Evolutionary conservation across 2,113 vertebrate genomes (phyloP), one percentile per base, ranked within the genome.

Genomic region (Lagenorhynchus albirostris): DNA sequence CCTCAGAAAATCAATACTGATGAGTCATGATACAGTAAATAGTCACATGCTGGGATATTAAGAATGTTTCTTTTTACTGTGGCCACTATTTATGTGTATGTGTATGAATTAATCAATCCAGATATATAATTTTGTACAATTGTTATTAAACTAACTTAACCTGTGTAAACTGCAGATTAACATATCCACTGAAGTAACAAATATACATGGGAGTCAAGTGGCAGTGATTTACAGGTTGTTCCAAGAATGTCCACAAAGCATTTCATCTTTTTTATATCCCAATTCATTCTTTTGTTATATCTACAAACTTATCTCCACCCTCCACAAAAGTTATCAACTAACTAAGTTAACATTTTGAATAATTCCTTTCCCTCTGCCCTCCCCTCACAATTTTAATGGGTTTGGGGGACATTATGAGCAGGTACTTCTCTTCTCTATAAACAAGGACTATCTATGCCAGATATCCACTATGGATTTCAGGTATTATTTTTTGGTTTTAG

Each of bases 1-100:
- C 53, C 18, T 97, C 92, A 97, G 41, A 94, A 47, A 89, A 81
- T 67, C 58, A 94, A 95, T 60, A 71, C 36, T 95, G 47, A 76
- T 98, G n/a, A 94, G 90, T 91, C 36, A 97, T 96, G 80, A 96
- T 95, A 92, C 53, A 79, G 15, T 38, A 68, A 95, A 91, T 58
- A 80, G 38, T 65, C 23, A 94, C 13, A 76, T 88, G 71, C 25
- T 50, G 26, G 6, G 11, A 41, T 29, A 83, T 53, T 82, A 91
- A 70, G 47, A 33, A 74, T 60, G 1, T 31, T 38, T 63, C 8
- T 8, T 74, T 94, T 85, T 67, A 60, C 18, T 84, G 11, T 85
- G 21, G 2, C 1, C 8, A 58, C 8, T 89, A 10, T 88, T 29
- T 60, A 25, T 41, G 8, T 67, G 17, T 41, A 26, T 67, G 58